Base-by-base conservation (phyloP, 2,113 vertebrate genomes). In the Cyanoliseus patagonus region DNA sequence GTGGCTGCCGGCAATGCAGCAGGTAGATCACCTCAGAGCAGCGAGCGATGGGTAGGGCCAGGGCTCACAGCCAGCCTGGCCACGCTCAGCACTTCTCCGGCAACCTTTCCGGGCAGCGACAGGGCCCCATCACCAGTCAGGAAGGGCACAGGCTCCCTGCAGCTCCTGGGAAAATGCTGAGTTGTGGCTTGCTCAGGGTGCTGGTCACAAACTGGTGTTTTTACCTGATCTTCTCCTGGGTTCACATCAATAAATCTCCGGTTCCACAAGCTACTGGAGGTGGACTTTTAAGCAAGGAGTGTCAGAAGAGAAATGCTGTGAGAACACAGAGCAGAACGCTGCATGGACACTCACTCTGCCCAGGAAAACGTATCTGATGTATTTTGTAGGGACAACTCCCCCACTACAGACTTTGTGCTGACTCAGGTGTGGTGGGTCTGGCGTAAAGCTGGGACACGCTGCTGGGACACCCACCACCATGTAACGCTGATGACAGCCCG, bases 21-120 rank as follows among this genome's bases (percentile, higher is more conserved):
- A 22, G 57, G 55, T 3, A 3, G 53, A 66, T 78, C 66, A 61
- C 3, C 13, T 0, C n/a, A 9, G 33, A 30, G 67, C 28, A 62
- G 19, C 0, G 0, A 72, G 64, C 3, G 2, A 13, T 0, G 16
- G 39, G 35, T 72, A 55, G 57, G 72, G 55, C 11, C 46, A 9
- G 42, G 24, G 35, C 39, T 53, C 52, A 4, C 25, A 15, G 73
- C 9, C 55, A 24, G 11, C 0, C 3, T 23, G 31, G 47, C 23
- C 25, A 15, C 0, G 0, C 82, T 49, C 37, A 75, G 67, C 57
- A 31, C 39, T 19, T 8, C 33, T 25, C 59, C 6, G 1, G 76
- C 28, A 59, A 25, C 68, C 63, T 30, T 12, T 46, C 41, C 0
- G 1, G 59, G 44, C 59, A 63, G 2, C 18, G 42, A 66, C 3